phyloP scores from a whole-genome alignment of 2,797 vertebrate genomes.

The Paramormyrops hopkinsi region DNA sequence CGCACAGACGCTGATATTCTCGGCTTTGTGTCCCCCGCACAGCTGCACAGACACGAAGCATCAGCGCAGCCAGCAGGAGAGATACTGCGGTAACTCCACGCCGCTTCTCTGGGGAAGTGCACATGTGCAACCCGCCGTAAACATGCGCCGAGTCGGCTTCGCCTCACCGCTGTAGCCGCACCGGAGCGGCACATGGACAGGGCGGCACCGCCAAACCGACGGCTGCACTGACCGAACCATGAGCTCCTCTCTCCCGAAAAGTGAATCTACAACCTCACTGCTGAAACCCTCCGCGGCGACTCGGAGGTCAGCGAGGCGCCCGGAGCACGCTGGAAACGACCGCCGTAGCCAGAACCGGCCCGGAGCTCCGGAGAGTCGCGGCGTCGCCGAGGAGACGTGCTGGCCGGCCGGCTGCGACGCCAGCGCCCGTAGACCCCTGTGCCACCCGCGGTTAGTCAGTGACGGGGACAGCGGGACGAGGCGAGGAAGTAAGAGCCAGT shows the following conservation, averaged over 20 bases:
- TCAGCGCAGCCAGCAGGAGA: conserved; percentile 44
- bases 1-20: background rate
- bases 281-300: conserved; percentile 64
- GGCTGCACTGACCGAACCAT: conserved; percentile 43
- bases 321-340: conserved; percentile 37
- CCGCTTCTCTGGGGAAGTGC: background rate
- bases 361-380: conserved; percentile 27
- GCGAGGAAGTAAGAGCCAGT: conserved; percentile 54
- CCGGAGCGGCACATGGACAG: conserved; percentile 17
- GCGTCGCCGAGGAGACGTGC: conserved; percentile 49
- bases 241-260: conserved; percentile 63
- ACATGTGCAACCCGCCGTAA: background rate
- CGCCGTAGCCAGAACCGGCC: conserved; percentile 34
- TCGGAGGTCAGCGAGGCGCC: conserved; percentile 54
- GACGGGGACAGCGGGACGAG: conserved; percentile 49
- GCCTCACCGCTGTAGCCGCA: background rate
- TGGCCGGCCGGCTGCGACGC: conserved; percentile 71
- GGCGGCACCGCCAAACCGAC: conserved; percentile 18
- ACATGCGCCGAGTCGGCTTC: background rate
- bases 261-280: conserved; percentile 76
- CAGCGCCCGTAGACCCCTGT: conserved; percentile 86
- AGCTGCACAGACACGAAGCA: background rate
- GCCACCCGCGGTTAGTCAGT: conserved; percentile 65
- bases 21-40: conserved; percentile 1
- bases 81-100: conserved; percentile 40